Base-by-base conservation (phyloP, 1,140 invertebrate species). In the Asbolus verrucosus region DNA sequence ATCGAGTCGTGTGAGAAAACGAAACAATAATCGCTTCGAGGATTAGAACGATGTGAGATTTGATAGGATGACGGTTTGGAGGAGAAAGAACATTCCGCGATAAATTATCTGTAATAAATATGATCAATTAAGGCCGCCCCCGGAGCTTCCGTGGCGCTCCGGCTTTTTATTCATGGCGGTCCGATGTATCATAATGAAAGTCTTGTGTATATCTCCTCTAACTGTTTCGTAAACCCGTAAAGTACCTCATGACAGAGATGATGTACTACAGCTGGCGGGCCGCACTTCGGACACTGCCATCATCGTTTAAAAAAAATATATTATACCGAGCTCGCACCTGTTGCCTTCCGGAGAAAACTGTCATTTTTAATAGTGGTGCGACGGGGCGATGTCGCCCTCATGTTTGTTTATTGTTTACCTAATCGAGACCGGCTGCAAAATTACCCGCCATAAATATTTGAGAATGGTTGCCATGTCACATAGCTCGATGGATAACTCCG, bases 1-100 rank as follows among this genome's bases (percentile, higher is more conserved):
- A 62, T 33, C 36, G 60, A 62, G 36, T 19, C 33, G 46, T 63
- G 61, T 39, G 61, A 65, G 62, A 65, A 65, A 65, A 65, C 62
- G 62, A 65, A 65, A 65, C 36, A 65, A 63, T 63, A 46, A 54
- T 54, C 46, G 46, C 46, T 54, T 9, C 6, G 46, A 54, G 46
- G 46, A 54, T 54, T 54, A 54, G 46, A 27, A 36, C 11, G 5
- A 36, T 5, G 33, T 46, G 41, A 46, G 13, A 46, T 30, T 30
- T 30, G 27, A 30, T 30, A 30, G 27, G 27, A 30, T 30, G 41
- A 15, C 39, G 11, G n/a, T 41, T 41, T 41, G 14, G 18, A 19
- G 43, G 16, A 50, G 43, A 24, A 54, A 54, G 33, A 54, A 16
- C 24, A 27, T 24, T 13, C 3, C 13, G 46, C 46, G 46, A 54